Evolutionary conservation across 2,888 invertebrate genomes (phyloP).

Genomic region (Drepanosiphum platanoidis): DNA sequence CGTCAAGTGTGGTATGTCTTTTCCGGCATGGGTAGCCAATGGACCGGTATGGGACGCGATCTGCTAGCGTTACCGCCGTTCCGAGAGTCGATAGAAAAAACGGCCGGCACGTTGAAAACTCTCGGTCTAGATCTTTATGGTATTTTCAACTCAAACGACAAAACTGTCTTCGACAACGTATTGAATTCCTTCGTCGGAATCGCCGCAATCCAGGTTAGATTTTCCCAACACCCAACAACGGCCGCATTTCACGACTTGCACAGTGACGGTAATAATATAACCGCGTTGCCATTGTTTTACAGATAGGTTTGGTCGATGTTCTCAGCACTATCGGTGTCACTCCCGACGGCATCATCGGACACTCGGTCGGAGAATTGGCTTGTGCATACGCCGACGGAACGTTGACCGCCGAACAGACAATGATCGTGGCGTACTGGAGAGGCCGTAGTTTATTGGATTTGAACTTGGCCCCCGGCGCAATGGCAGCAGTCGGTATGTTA

Average conservation of each 20-base stretch:
- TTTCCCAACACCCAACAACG: neutral
- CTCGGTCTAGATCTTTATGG: constrained; percentile 69
- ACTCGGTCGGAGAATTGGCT: constrained; percentile 76
- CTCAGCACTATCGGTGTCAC: constrained; percentile 78
- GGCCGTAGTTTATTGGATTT: constrained; percentile 85
- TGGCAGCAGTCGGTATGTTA: constrained; percentile 85
- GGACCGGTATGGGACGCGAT: constrained; percentile 76
- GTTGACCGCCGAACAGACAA: constrained; percentile 92
- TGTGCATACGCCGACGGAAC: constrained; percentile 81
- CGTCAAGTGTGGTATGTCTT: constrained; percentile 75
- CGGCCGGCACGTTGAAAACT: constrained; percentile 71
- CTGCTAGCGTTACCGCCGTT: constrained; percentile 77
- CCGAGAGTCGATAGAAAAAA: constrained; percentile 73
- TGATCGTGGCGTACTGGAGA: constrained; percentile 93
- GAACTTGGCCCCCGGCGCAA: constrained; percentile 78
- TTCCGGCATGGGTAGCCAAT: constrained; percentile 82
- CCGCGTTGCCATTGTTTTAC: constrained; percentile 66
- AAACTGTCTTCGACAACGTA: constrained; percentile 60
- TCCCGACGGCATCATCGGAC: constrained; percentile 95
- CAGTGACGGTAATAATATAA: too few species aligned
- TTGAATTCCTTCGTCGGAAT: constrained; percentile 70
- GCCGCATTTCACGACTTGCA: neutral
- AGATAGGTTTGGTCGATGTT: constrained; percentile 92
- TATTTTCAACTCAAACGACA: constrained; percentile 57
- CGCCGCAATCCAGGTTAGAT: constrained; percentile 73